Conservation (phyloP, 2,113 vertebrate species). For the Caloenas nicobarica region DNA sequence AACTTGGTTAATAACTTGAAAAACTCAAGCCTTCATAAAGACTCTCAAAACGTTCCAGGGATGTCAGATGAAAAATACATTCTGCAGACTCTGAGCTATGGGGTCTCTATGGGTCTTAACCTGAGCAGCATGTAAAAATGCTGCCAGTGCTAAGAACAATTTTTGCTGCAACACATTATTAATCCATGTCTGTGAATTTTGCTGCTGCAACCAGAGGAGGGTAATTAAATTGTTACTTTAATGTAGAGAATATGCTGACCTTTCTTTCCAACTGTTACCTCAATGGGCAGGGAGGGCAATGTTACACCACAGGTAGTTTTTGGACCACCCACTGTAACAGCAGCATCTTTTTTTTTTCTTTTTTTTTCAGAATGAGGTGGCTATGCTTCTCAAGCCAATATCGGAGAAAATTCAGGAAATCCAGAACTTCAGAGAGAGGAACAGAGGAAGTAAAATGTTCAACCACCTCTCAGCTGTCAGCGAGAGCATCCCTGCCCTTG, state of each 20-base stretch:
- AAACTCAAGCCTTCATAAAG: not conserved
- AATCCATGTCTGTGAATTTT: not conserved
- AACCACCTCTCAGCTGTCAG: slow-evolving; percentile 97
- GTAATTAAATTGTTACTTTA: not conserved
- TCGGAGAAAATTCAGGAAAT: slow-evolving; percentile 95
- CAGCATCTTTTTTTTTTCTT: not conserved
- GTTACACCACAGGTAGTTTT: not conserved
- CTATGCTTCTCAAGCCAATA: slow-evolving; percentile 88
- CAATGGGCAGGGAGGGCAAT: not conserved
- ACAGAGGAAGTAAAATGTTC: slow-evolving; percentile 91
- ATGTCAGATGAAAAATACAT: not conserved
- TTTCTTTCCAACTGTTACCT: not conserved
- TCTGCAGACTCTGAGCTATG: not conserved
- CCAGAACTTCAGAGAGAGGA: slow-evolving; percentile 91
- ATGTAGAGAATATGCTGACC: not conserved
- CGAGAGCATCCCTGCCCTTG: slow-evolving; percentile 95
- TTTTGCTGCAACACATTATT: not conserved
- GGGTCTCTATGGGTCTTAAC: not conserved
- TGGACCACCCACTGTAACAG: not conserved
- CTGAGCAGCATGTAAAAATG: not conserved
- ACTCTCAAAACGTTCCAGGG: not conserved
- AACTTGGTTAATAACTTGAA: not conserved
- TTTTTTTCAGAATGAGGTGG: slow-evolving; percentile 80
- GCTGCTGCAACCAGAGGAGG: not conserved
- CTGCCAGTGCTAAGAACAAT: not conserved